phyloP scores from a whole-genome alignment of 1,140 invertebrate genomes.

The Antheraea mylitta region DNA sequence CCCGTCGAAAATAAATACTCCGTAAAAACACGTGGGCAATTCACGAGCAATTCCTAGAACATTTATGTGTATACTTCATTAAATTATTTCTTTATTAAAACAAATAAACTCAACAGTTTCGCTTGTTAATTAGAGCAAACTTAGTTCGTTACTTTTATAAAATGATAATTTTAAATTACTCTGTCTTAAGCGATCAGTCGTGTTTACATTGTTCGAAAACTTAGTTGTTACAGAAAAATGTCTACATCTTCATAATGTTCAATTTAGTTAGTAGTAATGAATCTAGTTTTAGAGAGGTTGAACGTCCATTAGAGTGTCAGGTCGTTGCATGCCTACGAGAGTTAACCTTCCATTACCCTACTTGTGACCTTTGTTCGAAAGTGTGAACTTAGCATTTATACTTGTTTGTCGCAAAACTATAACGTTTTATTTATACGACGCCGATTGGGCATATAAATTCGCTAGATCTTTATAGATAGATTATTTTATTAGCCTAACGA shows the following conservation, averaged over 20 bases:
- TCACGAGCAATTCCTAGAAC: too few species aligned
- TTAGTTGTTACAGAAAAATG: not conserved
- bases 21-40: too few species aligned
- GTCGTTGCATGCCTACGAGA: not conserved
- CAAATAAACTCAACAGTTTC: too few species aligned
- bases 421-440: not conserved
- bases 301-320: not conserved
- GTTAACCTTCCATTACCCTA: slow-evolving; percentile 2
- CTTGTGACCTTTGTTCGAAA: slow-evolving; percentile 1
- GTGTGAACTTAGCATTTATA: not conserved
- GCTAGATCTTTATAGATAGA: not conserved
- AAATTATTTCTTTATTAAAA: too few species aligned
- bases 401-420: not conserved
- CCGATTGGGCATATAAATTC: not conserved
- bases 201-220: not conserved
- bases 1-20: too few species aligned
- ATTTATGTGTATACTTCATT: too few species aligned
- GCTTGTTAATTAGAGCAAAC: too few species aligned
- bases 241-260: not conserved
- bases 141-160: too few species aligned
- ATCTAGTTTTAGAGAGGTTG: slow-evolving; percentile 1
- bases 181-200: too few species aligned
- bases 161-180: too few species aligned
- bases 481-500: not conserved
- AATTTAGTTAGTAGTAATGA: not conserved